These are phyloP conservation scores for Vollenhovia emeryi DNA, from an alignment of 1,140 invertebrate genomes.

Conservation along the genomic window DNA sequence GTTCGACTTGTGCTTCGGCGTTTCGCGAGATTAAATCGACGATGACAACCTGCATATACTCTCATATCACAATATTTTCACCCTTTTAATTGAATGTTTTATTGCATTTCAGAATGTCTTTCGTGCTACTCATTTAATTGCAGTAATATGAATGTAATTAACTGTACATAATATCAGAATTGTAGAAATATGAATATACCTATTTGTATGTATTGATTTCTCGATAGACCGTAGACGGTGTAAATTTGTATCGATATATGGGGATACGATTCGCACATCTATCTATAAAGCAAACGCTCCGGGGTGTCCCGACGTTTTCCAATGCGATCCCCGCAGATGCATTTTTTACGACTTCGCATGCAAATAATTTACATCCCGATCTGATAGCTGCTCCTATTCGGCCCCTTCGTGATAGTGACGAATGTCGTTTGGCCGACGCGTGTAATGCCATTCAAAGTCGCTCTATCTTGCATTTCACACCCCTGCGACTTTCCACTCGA, in stretches of 20 bases:
- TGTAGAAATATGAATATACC: not conserved
- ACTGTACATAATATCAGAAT: not conserved
- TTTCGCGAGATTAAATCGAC: conserved; percentile 19
- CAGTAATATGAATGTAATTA: not conserved
- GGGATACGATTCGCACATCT: conserved; percentile 18
- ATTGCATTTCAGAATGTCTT: not conserved
- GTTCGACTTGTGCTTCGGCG: not conserved
- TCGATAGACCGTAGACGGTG: not conserved
- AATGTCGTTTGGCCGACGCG: conserved; percentile 51
- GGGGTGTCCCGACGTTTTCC: conserved; percentile 23
- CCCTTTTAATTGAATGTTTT: not conserved
- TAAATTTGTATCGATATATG: not conserved
- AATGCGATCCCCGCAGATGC: conserved; percentile 24
- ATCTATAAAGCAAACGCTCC: conserved; percentile 22
- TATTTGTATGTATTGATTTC: not conserved
- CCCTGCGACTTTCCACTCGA: conserved; percentile 28
- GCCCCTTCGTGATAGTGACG: conserved; percentile 43
- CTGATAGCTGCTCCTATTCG: conserved; percentile 31
- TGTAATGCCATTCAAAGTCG: conserved; percentile 58
- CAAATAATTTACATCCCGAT: conserved; percentile 66
- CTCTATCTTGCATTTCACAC: conserved; percentile 38
- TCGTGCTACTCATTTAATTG: not conserved
- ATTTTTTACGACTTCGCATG: conserved; percentile 67
- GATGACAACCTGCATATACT: not conserved
- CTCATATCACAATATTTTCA: not conserved